Evolutionary conservation across 1,140 invertebrate genomes (phyloP), one percentile per base, ranked within the genome.

Genomic region (Zophobas atratus): DNA sequence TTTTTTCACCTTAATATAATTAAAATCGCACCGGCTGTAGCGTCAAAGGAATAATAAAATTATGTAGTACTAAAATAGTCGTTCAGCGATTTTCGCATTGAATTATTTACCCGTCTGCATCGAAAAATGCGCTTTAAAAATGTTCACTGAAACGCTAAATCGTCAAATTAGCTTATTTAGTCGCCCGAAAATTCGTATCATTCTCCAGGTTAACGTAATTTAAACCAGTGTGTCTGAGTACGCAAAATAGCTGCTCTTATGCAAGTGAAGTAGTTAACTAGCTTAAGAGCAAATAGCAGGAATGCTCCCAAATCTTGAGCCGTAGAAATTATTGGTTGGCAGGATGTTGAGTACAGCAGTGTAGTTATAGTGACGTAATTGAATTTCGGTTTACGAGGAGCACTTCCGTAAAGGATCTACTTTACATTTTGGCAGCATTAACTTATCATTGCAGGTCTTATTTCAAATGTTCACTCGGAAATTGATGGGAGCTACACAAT

Each of bases 301-400:
- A 55, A 55, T 55, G 35, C 6, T 33, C 53, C 35, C 53, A 55
- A 34, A 55, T 55, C 20, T 55, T 60, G 2, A 35, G 34, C 56
- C 38, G 35, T 1, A 36, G 56, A 60, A 60, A 60, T 60, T 60
- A 60, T 60, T 60, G 56, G 56, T 60, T 60, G 56, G 3, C 56
- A 39, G 56, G 38, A 60, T 60, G 56, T 60, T 39, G 56, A 60
- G 35, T 60, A 60, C n/a, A 36, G 20, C 34, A 60, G 56, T 60
- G 56, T 60, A 60, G 56, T 38, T 60, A 20, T 20, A 36, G 56
- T 60, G 38, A n/a, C 36, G 36, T 60, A 60, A 60, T 60, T 60
- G 36, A 60, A 60, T 60, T 60, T 60, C 43, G 56, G 56, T 60
- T 60, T 39, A 60, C 56, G 56, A 60, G 56, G 8, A 60, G 20